Evolutionary conservation across 2,888 invertebrate genomes (phyloP).

Genomic region (Campoplex nolae): DNA sequence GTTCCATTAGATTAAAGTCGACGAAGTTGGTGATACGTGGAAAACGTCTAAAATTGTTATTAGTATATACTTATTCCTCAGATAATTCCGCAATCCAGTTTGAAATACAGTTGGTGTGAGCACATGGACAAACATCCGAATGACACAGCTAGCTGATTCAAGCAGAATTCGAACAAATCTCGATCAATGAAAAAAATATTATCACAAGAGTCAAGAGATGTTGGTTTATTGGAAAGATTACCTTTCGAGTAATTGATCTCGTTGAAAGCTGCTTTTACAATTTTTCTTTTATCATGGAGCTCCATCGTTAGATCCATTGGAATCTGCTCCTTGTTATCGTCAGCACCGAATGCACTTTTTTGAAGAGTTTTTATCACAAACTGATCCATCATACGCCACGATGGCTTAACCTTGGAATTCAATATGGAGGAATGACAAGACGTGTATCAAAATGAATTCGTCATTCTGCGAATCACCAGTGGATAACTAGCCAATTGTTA

Average conservation of each 20-base stretch:
- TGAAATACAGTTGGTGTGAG: too few relatives aligned
- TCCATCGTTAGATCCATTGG: slow-evolving; percentile 85
- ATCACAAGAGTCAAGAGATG: slow-evolving; percentile 81
- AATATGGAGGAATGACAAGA: too few relatives aligned
- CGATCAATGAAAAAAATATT: slow-evolving; percentile 86
- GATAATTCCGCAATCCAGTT: slow-evolving; percentile 79
- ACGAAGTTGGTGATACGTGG: too few relatives aligned
- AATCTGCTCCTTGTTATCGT: slow-evolving; percentile 84
- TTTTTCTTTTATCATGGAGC: slow-evolving; percentile 83
- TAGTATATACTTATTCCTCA: slow-evolving; percentile 38
- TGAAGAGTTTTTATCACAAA: slow-evolving; percentile 83
- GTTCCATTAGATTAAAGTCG: background rate
- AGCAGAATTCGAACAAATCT: slow-evolving; percentile 85
- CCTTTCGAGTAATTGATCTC: slow-evolving; percentile 88
- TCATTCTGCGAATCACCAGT: too few relatives aligned
- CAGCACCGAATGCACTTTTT: slow-evolving; percentile 80
- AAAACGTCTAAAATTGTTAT: background rate
- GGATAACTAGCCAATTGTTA: too few relatives aligned
- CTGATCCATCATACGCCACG: slow-evolving; percentile 72
- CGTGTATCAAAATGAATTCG: background rate
- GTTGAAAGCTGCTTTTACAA: slow-evolving; percentile 86
- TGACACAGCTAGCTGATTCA: slow-evolving; percentile 80
- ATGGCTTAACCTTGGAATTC: slow-evolving; percentile 55
- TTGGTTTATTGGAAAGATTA: slow-evolving; percentile 72
- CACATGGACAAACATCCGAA: too few relatives aligned